These are phyloP conservation scores for Callorhinus ursinus DNA, from an alignment of 2,113 vertebrate species.

Conservation along the genomic window DNA sequence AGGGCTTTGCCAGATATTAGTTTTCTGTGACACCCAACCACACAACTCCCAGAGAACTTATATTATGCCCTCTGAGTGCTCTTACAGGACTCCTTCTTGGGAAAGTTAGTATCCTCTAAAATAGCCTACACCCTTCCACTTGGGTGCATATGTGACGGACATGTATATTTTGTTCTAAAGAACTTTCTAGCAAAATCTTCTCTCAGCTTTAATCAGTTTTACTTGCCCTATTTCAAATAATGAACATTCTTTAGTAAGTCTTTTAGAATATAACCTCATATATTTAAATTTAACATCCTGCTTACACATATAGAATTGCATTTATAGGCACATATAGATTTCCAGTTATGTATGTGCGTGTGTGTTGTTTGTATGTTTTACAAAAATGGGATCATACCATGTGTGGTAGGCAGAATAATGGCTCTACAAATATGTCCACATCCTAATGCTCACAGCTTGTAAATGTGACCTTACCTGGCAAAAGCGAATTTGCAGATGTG, in stretches of 20 bases:
- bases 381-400: neutral
- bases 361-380: neutral
- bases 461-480: neutral
- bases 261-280: neutral
- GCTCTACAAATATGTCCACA: neutral
- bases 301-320: neutral
- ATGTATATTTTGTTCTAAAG: neutral
- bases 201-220: neutral
- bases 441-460: neutral
- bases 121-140: neutral
- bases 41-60: neutral
- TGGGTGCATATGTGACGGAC: neutral
- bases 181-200: neutral
- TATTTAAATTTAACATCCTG: neutral
- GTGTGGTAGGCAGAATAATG: neutral
- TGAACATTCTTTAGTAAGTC: neutral
- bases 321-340: neutral
- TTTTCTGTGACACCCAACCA: neutral
- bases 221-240: neutral
- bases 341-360: neutral
- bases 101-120: neutral
- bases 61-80: neutral
- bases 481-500: neutral
- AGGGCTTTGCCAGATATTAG: neutral
- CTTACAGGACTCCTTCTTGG: neutral